phyloP scores from a whole-genome alignment of 2,888 invertebrate species.

The Xestobium rufovillosum region DNA sequence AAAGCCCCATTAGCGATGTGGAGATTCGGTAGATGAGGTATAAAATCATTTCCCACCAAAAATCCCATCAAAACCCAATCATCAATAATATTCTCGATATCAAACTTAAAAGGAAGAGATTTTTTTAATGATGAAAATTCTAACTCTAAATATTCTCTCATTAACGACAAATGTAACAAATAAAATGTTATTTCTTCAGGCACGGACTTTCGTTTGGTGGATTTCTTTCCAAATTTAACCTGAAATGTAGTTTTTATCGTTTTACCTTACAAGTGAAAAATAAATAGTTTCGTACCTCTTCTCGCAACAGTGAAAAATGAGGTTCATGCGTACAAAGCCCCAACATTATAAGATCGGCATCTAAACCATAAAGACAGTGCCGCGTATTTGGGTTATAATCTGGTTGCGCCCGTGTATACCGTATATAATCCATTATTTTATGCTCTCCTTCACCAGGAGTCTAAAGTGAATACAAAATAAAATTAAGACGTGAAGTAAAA shows the following conservation, averaged over 20 bases:
- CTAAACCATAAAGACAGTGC: constrained; percentile 94
- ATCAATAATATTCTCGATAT: constrained; percentile 88
- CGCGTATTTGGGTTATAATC: constrained; percentile 85
- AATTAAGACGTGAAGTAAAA: constrained; percentile 11
- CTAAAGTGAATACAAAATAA: constrained; percentile 40
- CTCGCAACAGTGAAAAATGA: constrained; percentile 87
- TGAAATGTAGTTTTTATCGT: constrained; percentile 29
- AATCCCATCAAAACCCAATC: constrained; percentile 98
- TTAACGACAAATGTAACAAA: constrained; percentile 81
- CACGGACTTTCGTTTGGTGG: constrained; percentile 57
- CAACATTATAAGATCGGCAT: constrained; percentile 96
- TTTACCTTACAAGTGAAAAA: constrained; percentile 2
- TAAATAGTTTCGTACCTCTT: constrained; percentile 62
- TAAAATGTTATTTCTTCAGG: constrained; percentile 91
- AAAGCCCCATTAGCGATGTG: constrained; percentile 89
- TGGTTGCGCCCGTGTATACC: constrained; percentile 75
- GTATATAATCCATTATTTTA: constrained; percentile 98
- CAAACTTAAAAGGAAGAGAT: constrained; percentile 61
- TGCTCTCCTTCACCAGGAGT: constrained; percentile 98
- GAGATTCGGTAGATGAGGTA: constrained; percentile 90
- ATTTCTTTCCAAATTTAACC: constrained; percentile 69
- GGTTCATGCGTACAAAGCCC: constrained; percentile 94
- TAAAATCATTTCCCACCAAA: constrained; percentile 95
- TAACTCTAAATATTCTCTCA: constrained; percentile 87
- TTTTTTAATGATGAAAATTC: constrained; percentile 73